Evolutionary conservation across 2,888 invertebrate species (phyloP), one percentile per base, ranked within the genome.

Genomic region (Drosophila merina): DNA sequence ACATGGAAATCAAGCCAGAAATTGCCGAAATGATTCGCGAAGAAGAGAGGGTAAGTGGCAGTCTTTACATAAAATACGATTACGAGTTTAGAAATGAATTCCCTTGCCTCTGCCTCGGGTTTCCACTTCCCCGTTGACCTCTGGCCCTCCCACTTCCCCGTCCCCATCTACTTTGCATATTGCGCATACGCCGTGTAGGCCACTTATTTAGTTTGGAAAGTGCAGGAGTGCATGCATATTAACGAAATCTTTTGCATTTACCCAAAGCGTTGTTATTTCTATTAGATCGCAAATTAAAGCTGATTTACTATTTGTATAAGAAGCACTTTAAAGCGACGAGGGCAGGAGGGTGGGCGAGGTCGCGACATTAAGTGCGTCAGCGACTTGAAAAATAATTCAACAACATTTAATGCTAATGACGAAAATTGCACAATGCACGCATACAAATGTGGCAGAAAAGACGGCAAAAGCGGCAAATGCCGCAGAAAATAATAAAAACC

Each of bases 11-110:
- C 93, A 96, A 97, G 88, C 97, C 97, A 54, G 97, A 97, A 93
- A 97, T 97, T 93, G 97, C 97, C 62, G 97, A 97, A 93, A 97
- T 97, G 97, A 97, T 97, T 91, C 96, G 97, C 92, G 97, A 97
- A 94, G 97, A 97, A 93, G 97, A 97, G 94, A 93, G 97, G 96
- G 97, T 97, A 92, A 97, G 97, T 96, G 9, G 36, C 36, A 36
- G n/a, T n/a, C n/a, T 36, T n/a, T 36, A n/a, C 36, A 36, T n/a
- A 10, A 4, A 40, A 12, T 40, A 38, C 12, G 0, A 36, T 10
- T 36, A 20, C 20, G 20, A 20, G 38, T 12, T 38, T n/a, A 10
- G 12, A 10, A 38, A 10, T 0, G 12, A 12, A 12, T 20, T 42
- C 2, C 20, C 42, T 8, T 9, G 9, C 14, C 42, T 44, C 20